These are phyloP conservation scores for Drosophila ustulata DNA, from an alignment of 2,888 invertebrate species.

Conservation along the genomic window DNA sequence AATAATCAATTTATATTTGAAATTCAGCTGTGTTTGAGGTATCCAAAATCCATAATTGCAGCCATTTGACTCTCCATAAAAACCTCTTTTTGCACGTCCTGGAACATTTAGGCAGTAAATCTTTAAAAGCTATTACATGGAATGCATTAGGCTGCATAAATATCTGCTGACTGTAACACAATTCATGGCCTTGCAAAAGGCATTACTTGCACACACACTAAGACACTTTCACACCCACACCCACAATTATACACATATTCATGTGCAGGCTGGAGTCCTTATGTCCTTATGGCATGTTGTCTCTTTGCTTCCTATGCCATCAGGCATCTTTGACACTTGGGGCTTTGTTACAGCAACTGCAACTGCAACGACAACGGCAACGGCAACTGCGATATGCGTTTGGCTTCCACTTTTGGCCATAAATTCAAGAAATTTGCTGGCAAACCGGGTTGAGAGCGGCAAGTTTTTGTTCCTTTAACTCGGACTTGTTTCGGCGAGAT, in stretches of 20 bases:
- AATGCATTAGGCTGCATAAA: conserved; percentile 64
- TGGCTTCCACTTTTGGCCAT: conserved; percentile 40
- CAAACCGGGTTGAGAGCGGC: conserved; percentile 9
- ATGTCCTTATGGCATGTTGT: conserved; percentile 36
- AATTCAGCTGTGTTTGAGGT: too few relatives aligned
- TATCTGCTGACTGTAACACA: conserved; percentile 63
- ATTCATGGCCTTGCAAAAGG: conserved; percentile 47
- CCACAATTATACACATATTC: not conserved
- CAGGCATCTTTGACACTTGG: conserved; percentile 52
- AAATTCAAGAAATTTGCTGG: conserved; percentile 30
- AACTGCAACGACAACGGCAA: not conserved
- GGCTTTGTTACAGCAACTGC: conserved; percentile 32
- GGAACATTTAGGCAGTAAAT: conserved; percentile 25
- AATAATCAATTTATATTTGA: too few relatives aligned
- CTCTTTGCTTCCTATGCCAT: conserved; percentile 28
- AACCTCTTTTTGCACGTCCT: not conserved
- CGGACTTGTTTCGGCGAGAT: conserved; percentile 3
- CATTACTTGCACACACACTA: conserved; percentile 44
- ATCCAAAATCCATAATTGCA: not conserved
- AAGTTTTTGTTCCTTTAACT: conserved; percentile 21
- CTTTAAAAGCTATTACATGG: conserved; percentile 43
- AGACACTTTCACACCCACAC: not conserved
- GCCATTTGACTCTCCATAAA: not conserved
- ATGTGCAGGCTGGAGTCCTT: conserved; percentile 27
- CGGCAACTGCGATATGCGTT: conserved; percentile 32